A percentile compares a stretch with the other conserved stretches of the same genome.
Conservation (phyloP, 2,797 vertebrate species). For the Tolypeutes matacus region DNA sequence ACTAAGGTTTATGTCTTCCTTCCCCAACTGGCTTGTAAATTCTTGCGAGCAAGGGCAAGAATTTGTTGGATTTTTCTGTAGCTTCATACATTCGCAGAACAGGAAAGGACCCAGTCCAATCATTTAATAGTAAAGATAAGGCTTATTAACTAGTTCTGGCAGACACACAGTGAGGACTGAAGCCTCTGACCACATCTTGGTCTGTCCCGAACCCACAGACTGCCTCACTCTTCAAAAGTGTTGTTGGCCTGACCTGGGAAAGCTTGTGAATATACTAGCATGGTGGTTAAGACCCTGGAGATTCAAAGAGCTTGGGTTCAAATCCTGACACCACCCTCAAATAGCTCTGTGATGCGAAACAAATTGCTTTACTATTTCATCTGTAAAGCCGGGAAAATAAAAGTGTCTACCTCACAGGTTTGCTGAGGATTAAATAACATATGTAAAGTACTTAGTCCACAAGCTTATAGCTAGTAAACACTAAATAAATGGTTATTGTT, state of each 20-base stretch:
- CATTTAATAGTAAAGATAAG: slow-evolving; percentile 40
- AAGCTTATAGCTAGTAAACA: background rate
- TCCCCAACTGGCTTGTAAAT: background rate
- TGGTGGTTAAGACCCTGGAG: background rate
- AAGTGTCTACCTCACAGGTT: background rate
- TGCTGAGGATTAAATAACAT: background rate
- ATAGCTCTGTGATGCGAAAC: background rate
- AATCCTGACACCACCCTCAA: background rate
- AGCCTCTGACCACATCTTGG: background rate
- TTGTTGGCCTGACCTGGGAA: background rate
- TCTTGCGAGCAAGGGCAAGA: background rate
- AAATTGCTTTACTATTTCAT: background rate
- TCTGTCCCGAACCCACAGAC: background rate
- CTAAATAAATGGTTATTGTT: slow-evolving; percentile 30
- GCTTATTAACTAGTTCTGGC: slow-evolving; percentile 16
- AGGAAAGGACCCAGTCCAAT: slow-evolving; percentile 37
- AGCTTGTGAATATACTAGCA: no score
- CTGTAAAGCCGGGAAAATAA: background rate
- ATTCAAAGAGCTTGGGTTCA: background rate
- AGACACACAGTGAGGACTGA: background rate
- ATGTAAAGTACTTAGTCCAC: background rate
- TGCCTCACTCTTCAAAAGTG: background rate
- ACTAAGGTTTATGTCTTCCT: background rate
- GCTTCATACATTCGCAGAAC: slow-evolving; percentile 54
- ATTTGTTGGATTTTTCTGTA: slow-evolving; percentile 9